Conservation (phyloP, 2,888 invertebrate genomes). For the Tipula helvola region DNA sequence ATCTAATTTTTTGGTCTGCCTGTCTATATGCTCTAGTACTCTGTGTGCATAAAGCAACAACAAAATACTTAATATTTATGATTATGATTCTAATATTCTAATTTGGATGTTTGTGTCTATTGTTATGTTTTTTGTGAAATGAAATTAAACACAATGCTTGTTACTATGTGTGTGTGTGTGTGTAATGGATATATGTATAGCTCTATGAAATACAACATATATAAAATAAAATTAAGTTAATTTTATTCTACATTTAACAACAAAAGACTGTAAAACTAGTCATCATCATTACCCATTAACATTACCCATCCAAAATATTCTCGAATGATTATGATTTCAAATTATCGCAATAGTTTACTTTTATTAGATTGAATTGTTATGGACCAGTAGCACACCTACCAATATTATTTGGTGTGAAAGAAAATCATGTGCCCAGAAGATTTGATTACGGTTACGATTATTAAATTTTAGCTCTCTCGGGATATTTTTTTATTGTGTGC, state of each 20-base stretch:
- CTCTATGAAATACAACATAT: neutral
- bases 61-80: neutral
- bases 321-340: neutral
- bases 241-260: neutral
- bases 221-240: neutral
- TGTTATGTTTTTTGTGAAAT: neutral
- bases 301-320: neutral
- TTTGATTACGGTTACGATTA: neutral
- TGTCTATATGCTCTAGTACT: neutral
- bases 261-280: neutral
- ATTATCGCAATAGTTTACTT: neutral
- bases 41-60: neutral
- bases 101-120: neutral
- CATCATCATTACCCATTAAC: neutral
- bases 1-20: neutral
- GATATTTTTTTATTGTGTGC: neutral
- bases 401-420: neutral
- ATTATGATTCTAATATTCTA: constrained; percentile 4
- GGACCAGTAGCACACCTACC: neutral
- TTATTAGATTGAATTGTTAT: neutral
- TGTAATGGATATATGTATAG: neutral
- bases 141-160: neutral
- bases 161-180: neutral
- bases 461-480: neutral
- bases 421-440: neutral